Base-by-base conservation (phyloP, 2,888 invertebrate species). In the Stenotaenia linearis region DNA sequence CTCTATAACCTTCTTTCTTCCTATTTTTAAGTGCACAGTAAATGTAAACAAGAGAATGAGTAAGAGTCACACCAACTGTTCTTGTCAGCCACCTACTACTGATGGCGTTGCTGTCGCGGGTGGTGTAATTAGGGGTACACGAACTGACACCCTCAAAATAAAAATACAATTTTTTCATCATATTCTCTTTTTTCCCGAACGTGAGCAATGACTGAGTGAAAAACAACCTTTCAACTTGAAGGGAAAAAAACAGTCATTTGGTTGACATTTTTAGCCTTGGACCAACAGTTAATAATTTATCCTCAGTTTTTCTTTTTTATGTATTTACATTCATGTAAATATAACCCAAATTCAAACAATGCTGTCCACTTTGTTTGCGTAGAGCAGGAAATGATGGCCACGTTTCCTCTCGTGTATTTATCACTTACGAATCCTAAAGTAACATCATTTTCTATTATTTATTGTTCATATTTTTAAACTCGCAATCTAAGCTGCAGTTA, bases 231-330 rank as follows among this genome's bases (percentile, higher is more conserved):
- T 69, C 69, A 23, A 50, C 50, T 50, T 21, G 45, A 6, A 50
- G 4, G 0, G 21, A 50, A 15, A 50, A 50, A 69, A 28, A 28
- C n/a, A 69, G 69, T 25, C 10, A 69, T 69, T 56, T 69, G 23
- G 69, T 69, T 69, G 69, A 69, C 69, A 69, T n/a, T 69, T 69
- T 69, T 69, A 69, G 69, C 69, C 69, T 69, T 69, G 69, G 69
- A 69, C 23, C 9, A 69, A 69, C 69, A 28, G 69, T 69, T 28
- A 69, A 69, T 69, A 69, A 69, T 69, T 69, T 69, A 69, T 69
- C 69, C 69, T 69, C 10, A 12, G 15, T 69, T 28, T 28, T 69
- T 50, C 18, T 50, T 40, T 40, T 40, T n/a, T n/a, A n/a, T n/a
- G n/a, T 15, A 40, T 40, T 15, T 50, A 7, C 7, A 5, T 15